These are phyloP conservation scores for Caiman crocodilus DNA, from an alignment of 2,797 vertebrate species.

Conservation along the genomic window DNA sequence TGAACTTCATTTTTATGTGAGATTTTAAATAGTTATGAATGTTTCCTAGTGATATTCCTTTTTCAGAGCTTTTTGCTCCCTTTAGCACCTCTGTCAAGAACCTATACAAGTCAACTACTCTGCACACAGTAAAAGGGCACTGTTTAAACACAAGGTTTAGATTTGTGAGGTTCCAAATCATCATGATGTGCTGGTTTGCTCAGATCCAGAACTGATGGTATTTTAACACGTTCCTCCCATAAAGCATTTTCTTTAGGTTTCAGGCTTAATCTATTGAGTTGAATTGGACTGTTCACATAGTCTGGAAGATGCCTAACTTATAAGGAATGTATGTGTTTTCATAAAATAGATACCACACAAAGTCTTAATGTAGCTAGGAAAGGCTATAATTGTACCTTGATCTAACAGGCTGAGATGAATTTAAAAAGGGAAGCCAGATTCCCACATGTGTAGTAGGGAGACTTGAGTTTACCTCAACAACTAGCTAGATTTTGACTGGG, in stretches of 20 bases:
- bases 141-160: conserved; percentile 12
- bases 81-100: conserved; percentile 6
- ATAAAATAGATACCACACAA: background rate
- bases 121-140: background rate
- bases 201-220: background rate
- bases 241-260: background rate
- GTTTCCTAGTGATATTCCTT: conserved; percentile 19
- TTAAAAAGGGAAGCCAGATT: background rate
- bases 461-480: background rate
- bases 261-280: background rate
- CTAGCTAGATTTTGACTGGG: too few relatives aligned
- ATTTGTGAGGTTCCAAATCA: background rate
- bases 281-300: background rate
- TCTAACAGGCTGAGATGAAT: accelerated
- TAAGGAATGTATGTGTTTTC: background rate
- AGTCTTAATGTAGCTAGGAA: background rate
- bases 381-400: background rate
- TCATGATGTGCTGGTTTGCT: background rate
- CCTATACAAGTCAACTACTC: background rate
- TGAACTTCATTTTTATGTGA: conserved; percentile 41
- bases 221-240: background rate
- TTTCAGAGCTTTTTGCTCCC: conserved; percentile 30
- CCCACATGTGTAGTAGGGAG: background rate
- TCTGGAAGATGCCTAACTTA: background rate
- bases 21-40: conserved; percentile 52